Conservation (phyloP, 1,140 invertebrate genomes). For the Babylonia areolata region DNA sequence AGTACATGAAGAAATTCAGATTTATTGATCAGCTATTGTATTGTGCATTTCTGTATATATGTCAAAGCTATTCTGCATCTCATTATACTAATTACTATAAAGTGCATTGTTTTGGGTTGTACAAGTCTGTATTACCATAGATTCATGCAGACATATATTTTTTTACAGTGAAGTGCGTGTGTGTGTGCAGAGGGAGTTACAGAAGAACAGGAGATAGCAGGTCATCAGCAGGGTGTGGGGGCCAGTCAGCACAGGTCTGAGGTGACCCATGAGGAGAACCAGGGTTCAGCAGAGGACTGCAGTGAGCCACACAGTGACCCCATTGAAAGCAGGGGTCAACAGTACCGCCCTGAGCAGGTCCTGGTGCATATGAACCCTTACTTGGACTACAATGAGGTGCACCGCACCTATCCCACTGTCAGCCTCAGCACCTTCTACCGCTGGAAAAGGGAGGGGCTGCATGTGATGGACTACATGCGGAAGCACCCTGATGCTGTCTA, state of each 20-base stretch:
- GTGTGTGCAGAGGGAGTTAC: not conserved
- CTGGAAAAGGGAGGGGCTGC: conserved; percentile 50
- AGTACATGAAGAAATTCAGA: no score
- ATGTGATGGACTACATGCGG: conserved; percentile 47
- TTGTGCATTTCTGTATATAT: no score
- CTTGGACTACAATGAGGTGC: conserved; percentile 48
- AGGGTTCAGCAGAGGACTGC: not conserved
- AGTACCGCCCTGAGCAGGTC: conserved; percentile 38
- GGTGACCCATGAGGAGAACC: not conserved
- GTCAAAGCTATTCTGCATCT: no score
- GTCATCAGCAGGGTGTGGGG: not conserved
- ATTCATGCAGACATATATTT: no score
- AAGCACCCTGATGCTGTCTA: conserved; percentile 38
- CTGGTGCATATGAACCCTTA: conserved; percentile 50
- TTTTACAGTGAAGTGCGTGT: no score
- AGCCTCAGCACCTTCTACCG: conserved; percentile 44
- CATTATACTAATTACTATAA: no score
- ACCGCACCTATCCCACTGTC: conserved; percentile 40
- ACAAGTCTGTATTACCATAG: no score
- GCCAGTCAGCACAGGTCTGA: not conserved
- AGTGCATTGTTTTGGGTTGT: no score
- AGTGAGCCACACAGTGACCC: not conserved
- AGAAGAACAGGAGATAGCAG: conserved; percentile 1
- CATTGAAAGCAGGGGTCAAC: not conserved
- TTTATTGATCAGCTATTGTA: no score